phyloP scores from a whole-genome alignment of 2,888 invertebrate genomes.

The Tyria jacobaeae region DNA sequence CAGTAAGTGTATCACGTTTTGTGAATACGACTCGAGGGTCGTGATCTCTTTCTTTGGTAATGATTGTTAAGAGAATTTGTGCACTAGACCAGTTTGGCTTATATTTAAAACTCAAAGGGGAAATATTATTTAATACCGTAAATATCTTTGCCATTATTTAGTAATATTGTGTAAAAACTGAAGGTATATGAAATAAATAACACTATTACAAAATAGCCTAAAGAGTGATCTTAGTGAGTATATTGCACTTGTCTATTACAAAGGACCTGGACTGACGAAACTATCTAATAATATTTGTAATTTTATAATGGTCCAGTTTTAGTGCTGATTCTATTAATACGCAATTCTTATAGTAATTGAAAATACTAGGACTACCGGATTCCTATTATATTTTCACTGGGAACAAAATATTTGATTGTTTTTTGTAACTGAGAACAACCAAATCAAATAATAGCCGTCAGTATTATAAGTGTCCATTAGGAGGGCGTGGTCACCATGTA shows the following conservation, averaged over 20 bases:
- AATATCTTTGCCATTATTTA: too few species aligned
- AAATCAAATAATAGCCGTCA: conserved; percentile 2
- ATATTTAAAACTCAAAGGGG: too few species aligned
- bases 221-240: too few species aligned
- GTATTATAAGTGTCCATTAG: conserved; percentile 16
- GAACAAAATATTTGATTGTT: neutral
- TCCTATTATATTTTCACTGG: neutral
- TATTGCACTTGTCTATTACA: too few species aligned
- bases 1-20: conserved; percentile 46
- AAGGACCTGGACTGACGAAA: neutral
- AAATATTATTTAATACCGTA: neutral
- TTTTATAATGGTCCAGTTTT: too few species aligned
- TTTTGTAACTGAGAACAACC: neutral
- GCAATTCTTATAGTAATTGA: too few species aligned
- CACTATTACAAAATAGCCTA: too few species aligned
- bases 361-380: neutral
- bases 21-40: conserved; percentile 43
- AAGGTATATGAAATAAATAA: too few species aligned
- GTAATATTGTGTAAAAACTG: too few species aligned
- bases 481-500: conserved; percentile 15
- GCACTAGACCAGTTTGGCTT: conserved; percentile 14
- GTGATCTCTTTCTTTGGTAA: conserved; percentile 58
- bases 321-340: too few species aligned
- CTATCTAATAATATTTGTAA: too few species aligned
- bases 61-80: conserved; percentile 29